Base-by-base conservation (phyloP, 2,113 vertebrate genomes). In the Melanerpes formicivorus region DNA sequence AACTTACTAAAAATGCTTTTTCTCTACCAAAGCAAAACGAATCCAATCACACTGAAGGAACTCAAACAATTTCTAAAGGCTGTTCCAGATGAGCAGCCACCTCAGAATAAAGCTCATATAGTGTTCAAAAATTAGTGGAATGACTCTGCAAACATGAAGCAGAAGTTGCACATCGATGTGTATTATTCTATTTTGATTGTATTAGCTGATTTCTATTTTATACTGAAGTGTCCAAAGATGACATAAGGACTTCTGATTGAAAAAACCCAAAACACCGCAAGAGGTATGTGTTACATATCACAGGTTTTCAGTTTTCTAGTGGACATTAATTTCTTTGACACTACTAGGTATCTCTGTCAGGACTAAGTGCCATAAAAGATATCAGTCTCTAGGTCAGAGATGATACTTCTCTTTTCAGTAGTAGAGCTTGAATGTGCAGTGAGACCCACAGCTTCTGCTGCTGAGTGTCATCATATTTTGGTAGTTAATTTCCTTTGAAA, bases 401-500 rank as follows among this genome's bases (percentile, higher is more conserved):
- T 69, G 79, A 29, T n/a, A 40, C 0, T 0, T 9, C 12, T 42
- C 48, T 85, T 78, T 59, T 71, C 42, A 27, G 2, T 44, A 4
- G 54, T 81, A 77, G 54, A 87, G 27, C 48, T 82, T 54, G 56
- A 48, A 65, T 62, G 50, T 58, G 64, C 50, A 37, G 75, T 42
- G 69, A 71, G 76, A 64, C 79, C 64, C 76, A 80, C 78, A 56
- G 60, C 60, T 90, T 91, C 85, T 93, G 76, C 72, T 90, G 56
- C 80, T 42, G 14, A 74, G 55, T 56, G 48, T 37, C 72, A 52
- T 64, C 40, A 3, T 71, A 69, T 62, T 90, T 88, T 78, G 88
- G 92, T 78, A 93, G 30, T 3, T 80, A 67, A 90, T 89, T 96
- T 91, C 84, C 93, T 93, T 94, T 95, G 94, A 96, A 94, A 93